phyloP scores from a whole-genome alignment of 1,140 invertebrate species.

The Palaemon carinicauda region DNA sequence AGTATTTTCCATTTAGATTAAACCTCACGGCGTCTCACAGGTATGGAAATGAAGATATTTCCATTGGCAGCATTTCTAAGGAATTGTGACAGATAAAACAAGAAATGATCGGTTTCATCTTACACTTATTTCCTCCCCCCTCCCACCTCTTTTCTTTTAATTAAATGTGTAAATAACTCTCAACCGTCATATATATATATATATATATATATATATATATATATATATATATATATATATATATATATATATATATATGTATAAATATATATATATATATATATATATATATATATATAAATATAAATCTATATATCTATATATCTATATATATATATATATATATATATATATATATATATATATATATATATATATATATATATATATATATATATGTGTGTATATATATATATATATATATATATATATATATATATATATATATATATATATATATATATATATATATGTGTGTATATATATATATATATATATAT shows the following conservation, averaged over 20 bases:
- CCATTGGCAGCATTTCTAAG: too few species aligned
- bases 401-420: not conserved
- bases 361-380: not conserved
- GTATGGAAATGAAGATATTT: too few species aligned
- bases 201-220: constrained; percentile 9
- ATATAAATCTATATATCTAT: not conserved
- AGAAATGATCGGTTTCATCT: not conserved
- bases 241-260: too few species aligned
- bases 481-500: not conserved
- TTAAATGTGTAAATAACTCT: too few species aligned
- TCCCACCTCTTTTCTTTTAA: too few species aligned
- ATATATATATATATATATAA: constrained; percentile 3
- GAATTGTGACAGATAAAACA: not conserved
- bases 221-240: not conserved
- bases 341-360: not conserved
- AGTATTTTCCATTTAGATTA: too few species aligned
- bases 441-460: not conserved
- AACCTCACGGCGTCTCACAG: too few species aligned
- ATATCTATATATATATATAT: not conserved
- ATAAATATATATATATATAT: not conserved
- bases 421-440: not conserved
- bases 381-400: not conserved
- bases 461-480: not conserved
- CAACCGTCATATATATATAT: too few species aligned
- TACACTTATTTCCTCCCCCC: too few species aligned